Evolutionary conservation across 2,113 vertebrate species (phyloP), one percentile per base, ranked within the genome.

Genomic region (Prietella phreatophila): DNA sequence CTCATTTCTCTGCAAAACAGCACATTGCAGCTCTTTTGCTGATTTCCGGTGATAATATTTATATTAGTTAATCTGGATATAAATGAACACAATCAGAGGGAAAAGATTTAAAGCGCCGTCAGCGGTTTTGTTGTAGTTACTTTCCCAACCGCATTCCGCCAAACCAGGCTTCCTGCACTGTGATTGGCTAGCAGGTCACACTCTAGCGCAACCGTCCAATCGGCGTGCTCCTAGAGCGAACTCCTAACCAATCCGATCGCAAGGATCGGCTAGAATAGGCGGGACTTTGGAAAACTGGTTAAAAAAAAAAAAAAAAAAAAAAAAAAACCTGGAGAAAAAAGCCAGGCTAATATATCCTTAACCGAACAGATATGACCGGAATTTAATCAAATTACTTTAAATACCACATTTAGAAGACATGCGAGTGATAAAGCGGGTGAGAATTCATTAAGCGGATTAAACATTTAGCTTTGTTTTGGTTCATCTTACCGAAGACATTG

Each of bases 141-240:
- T 84, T 85, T n/a, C 47, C 84, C 67, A 75, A 58, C 50, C 67
- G 25, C 53, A 55, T 85, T 73, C 50, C n/a, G 67, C 9, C n/a
- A 55, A 55, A 56, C 33, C 20, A 11, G 27, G 2, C 13, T 4
- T 75, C n/a, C 39, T 50, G 30, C 30, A 5, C 67, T 56, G 47
- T 25, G 67, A 85, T 85, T 85, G 84, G 84, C 30, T 58, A 8
- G 4, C 1, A 27, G 1, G 8, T 58, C 36, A 6, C 9, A 36
- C 15, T 14, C 4, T 36, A 39, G 30, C 6, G 5, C 30, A 27
- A 39, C 22, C 22, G 1, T 36, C 84, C 84, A 85, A 58, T 85
- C 84, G 19, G 50, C 9, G 50, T 17, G 5, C 0, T 0, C 27
- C 27, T 10, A 33, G n/a, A 15, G 30, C 67, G 11, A 27, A 1